Percentiles rank a stretch among this genome's conserved stretches.
phyloP scores from a whole-genome alignment of 2,888 invertebrate genomes.

The Trissonchulus latispiculum region DNA sequence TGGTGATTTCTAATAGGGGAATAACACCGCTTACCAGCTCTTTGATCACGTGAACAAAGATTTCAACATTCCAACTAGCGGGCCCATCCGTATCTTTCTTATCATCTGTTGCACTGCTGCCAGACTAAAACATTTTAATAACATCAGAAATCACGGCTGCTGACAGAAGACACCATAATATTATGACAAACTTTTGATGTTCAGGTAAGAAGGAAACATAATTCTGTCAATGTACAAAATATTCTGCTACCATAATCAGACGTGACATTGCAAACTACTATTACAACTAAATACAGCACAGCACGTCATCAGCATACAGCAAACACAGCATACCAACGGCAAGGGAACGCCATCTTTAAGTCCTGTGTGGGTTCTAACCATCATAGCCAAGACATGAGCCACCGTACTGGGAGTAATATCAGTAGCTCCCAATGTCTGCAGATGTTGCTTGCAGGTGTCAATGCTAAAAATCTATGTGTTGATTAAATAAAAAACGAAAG shows the following conservation, averaged over 20 bases:
- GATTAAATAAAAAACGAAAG: too few relatives aligned
- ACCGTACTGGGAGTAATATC: slow-evolving; percentile 69
- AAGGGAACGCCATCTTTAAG: slow-evolving; percentile 54
- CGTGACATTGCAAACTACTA: not conserved
- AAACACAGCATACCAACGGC: slow-evolving; percentile 33
- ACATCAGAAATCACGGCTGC: too few relatives aligned
- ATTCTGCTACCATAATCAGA: not conserved
- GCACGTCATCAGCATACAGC: slow-evolving; percentile 20
- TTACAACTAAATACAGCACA: not conserved
- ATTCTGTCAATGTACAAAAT: too few relatives aligned
- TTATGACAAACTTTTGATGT: too few relatives aligned
- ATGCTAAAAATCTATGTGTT: slow-evolving; percentile 53
- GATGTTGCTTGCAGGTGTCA: slow-evolving; percentile 74
- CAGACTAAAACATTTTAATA: too few relatives aligned
- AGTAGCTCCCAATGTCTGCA: slow-evolving; percentile 66
- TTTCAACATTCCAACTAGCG: slow-evolving; percentile 79
- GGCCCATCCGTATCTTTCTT: slow-evolving; percentile 43
- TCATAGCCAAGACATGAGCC: slow-evolving; percentile 71
- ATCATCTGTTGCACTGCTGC: too few relatives aligned
- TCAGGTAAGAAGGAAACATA: too few relatives aligned
- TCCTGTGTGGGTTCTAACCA: slow-evolving; percentile 71
- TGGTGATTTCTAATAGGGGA: too few relatives aligned
- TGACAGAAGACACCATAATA: too few relatives aligned
- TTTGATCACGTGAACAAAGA: slow-evolving; percentile 81
- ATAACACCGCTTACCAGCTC: slow-evolving; percentile 66